Conservation (phyloP, 2,888 invertebrate species). For the Isotomurus palustris region DNA sequence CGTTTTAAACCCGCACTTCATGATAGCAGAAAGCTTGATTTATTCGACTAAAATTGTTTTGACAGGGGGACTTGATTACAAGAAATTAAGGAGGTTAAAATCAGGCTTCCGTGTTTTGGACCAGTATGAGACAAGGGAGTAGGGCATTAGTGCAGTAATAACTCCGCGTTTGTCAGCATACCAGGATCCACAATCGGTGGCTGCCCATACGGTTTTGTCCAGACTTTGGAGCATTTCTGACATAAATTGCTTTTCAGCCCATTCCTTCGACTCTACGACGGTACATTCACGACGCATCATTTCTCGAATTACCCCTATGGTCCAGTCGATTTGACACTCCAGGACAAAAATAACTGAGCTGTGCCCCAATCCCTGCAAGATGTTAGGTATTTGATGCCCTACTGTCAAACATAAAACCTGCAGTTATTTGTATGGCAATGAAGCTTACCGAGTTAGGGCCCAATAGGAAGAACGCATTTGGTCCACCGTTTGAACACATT, state of each 20-base stretch:
- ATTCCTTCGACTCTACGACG: constrained; percentile 15
- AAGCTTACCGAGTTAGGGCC: constrained; percentile 38
- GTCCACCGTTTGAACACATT: constrained; percentile 11
- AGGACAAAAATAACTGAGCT: constrained; percentile 23
- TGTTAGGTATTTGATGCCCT: too few species aligned
- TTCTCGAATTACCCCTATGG: constrained; percentile 23
- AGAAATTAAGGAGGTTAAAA: background rate
- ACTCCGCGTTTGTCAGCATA: constrained; percentile 15
- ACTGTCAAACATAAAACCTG: too few species aligned
- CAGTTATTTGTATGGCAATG: too few species aligned
- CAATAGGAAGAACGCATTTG: constrained; percentile 35
- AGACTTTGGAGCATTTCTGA: constrained; percentile 7
- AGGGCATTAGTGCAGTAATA: constrained; percentile 6
- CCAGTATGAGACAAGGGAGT: constrained; percentile 1
- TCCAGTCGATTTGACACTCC: constrained; percentile 35
- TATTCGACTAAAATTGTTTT: too few species aligned
- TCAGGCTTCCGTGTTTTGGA: background rate
- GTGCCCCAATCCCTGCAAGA: constrained; percentile 27
- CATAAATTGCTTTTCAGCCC: constrained; percentile 27
- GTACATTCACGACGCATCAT: constrained; percentile 17
- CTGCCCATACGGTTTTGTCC: constrained; percentile 31
- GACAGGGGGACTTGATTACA: background rate
- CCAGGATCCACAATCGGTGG: constrained; percentile 32
- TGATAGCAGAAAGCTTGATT: too few species aligned
- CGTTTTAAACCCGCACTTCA: too few species aligned